Percentiles rank a stretch among this genome's conserved stretches.
These are phyloP conservation scores for Paramormyrops hopkinsi DNA, from an alignment of 2,797 vertebrate species.

Conservation along the genomic window DNA sequence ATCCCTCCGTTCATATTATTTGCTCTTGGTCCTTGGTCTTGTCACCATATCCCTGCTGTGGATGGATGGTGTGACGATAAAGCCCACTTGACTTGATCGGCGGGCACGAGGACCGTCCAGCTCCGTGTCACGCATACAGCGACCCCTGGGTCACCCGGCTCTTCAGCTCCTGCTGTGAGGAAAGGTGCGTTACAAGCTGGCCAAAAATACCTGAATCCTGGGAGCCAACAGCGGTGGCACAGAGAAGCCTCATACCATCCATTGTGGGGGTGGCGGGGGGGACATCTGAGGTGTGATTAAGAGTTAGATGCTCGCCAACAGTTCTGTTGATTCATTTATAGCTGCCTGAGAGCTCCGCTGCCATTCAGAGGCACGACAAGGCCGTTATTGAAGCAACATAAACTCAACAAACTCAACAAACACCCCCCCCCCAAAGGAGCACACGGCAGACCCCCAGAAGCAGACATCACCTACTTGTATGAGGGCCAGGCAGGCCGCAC, in stretches of 20 bases:
- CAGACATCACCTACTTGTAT: background rate
- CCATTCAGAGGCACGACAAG: background rate
- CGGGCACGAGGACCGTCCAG: background rate
- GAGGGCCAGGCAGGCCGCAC: too few species aligned
- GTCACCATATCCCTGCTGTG: background rate
- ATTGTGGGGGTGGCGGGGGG: background rate
- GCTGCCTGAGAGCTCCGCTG: background rate
- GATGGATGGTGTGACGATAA: background rate
- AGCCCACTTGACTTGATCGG: background rate
- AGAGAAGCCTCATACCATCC: slow-evolving; percentile 6
- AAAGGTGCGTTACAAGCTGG: background rate
- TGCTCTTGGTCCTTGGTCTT: background rate
- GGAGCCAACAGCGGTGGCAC: background rate
- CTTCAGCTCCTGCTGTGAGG: background rate
- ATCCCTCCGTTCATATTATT: background rate
- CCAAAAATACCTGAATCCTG: background rate
- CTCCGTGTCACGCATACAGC: background rate
- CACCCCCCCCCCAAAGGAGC: background rate
- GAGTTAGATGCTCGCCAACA: background rate
- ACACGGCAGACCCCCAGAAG: background rate
- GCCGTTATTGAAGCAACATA: background rate
- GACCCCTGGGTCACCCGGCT: background rate
- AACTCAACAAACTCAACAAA: background rate
- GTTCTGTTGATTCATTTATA: background rate
- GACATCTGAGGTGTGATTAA: slow-evolving; percentile 19